phyloP scores from a whole-genome alignment of 1,140 invertebrate species.

The Acromyrmex charruanus region DNA sequence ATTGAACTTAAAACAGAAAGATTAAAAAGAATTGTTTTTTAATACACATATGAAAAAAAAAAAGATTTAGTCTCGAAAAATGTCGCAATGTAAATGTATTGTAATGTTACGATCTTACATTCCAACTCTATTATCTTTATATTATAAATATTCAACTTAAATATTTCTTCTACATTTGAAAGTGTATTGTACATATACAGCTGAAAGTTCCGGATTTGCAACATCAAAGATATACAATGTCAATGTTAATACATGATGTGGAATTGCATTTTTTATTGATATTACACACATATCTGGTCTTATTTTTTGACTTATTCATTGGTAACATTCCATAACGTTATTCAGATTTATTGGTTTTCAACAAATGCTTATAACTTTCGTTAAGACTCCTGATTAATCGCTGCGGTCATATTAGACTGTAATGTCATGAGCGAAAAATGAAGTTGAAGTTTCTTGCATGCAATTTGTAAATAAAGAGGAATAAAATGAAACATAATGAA shows the following conservation, averaged over 20 bases:
- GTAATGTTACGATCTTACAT: slow-evolving; percentile 17
- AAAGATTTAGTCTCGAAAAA: slow-evolving; percentile 18
- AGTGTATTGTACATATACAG: slow-evolving; percentile 21
- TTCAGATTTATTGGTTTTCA: slow-evolving; percentile 35
- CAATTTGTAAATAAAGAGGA: too few species aligned
- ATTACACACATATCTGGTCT: slow-evolving; percentile 26
- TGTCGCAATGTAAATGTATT: background rate
- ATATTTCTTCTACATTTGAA: slow-evolving; percentile 46
- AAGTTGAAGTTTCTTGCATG: too few species aligned
- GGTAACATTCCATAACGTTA: slow-evolving; percentile 32
- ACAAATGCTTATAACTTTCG: slow-evolving; percentile 5
- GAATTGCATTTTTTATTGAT: slow-evolving; percentile 44
- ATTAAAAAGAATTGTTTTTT: too few species aligned
- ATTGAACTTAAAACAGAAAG: slow-evolving; percentile 18
- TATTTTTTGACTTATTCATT: background rate
- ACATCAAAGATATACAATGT: slow-evolving; percentile 36
- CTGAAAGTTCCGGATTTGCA: slow-evolving; percentile 40
- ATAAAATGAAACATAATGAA: too few species aligned
- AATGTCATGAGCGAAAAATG: too few species aligned
- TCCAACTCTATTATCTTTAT: slow-evolving; percentile 22
- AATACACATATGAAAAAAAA: slow-evolving; percentile 6
- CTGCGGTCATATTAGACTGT: too few species aligned
- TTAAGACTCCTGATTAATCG: background rate
- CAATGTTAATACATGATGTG: slow-evolving; percentile 39
- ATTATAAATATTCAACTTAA: background rate